These are phyloP conservation scores for Archips crataeganus DNA, from an alignment of 2,888 invertebrate genomes.

Conservation along the genomic window DNA sequence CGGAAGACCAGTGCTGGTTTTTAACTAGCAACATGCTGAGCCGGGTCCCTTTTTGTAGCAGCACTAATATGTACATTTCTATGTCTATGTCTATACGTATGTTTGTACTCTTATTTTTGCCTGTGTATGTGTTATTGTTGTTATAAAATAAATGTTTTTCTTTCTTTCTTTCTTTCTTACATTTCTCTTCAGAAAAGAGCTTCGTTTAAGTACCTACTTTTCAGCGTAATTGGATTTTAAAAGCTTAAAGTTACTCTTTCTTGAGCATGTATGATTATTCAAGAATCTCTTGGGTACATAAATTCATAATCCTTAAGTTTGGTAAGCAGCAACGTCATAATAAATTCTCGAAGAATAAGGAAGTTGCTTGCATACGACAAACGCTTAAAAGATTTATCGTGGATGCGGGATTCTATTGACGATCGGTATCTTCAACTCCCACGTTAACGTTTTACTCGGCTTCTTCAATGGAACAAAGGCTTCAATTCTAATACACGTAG, in stretches of 20 bases:
- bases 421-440: slow-evolving; percentile 23
- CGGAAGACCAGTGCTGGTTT: too few relatives aligned
- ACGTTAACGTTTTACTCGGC: slow-evolving; percentile 22
- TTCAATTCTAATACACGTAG: neutral
- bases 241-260: slow-evolving; percentile 25
- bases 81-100: too few relatives aligned
- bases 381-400: slow-evolving; percentile 36
- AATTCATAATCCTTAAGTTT: neutral
- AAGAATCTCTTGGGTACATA: neutral
- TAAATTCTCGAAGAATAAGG: slow-evolving; percentile 24
- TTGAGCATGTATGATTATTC: neutral
- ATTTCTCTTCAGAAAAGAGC: slow-evolving; percentile 20
- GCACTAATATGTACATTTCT: too few relatives aligned
- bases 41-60: too few relatives aligned
- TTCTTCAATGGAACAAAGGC: slow-evolving; percentile 14
- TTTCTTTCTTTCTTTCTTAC: too few relatives aligned
- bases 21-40: too few relatives aligned
- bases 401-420: slow-evolving; percentile 21
- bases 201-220: slow-evolving; percentile 28
- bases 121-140: too few relatives aligned
- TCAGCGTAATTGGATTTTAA: slow-evolving; percentile 21
- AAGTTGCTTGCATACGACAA: slow-evolving; percentile 18
- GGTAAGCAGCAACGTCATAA: slow-evolving; percentile 24
- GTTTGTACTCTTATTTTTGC: too few relatives aligned
- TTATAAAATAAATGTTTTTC: too few relatives aligned